Evolutionary conservation across 2,113 vertebrate species (phyloP).

Genomic region (Callopanchax toddi): DNA sequence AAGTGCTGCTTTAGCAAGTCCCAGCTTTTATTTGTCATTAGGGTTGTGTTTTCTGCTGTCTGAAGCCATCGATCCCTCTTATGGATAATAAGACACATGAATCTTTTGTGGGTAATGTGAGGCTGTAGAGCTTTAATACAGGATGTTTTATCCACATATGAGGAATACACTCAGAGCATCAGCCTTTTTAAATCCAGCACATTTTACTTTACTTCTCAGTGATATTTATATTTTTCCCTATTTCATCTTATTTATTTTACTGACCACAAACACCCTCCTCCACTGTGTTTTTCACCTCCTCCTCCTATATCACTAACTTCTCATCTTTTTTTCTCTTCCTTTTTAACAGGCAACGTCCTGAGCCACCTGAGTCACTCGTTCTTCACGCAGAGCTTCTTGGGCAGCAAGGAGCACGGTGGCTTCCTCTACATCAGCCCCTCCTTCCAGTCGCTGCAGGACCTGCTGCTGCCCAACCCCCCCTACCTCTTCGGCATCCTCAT

Average conservation of each 20-base stretch:
- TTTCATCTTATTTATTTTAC: background rate
- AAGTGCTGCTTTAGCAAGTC: slow-evolving; percentile 44
- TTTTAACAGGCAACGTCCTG: slow-evolving; percentile 87
- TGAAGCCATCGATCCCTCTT: slow-evolving; percentile 13
- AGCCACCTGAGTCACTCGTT: slow-evolving; percentile 96
- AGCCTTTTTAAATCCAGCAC: too few species aligned
- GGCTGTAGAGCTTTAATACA: slow-evolving; percentile 2
- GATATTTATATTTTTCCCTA: background rate
- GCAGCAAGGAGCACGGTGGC: slow-evolving; percentile 95
- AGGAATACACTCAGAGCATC: too few species aligned
- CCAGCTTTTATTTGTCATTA: slow-evolving; percentile 15
- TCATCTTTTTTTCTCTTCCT: slow-evolving; percentile 3
- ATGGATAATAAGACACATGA: slow-evolving; percentile 38
- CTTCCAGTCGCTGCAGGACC: slow-evolving; percentile 95
- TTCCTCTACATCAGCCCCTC: slow-evolving; percentile 94
- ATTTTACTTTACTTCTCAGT: too few species aligned
- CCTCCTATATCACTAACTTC: background rate
- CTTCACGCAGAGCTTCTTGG: slow-evolving; percentile 96
- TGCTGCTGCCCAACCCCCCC: slow-evolving; percentile 93
- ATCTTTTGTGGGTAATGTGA: slow-evolving; percentile 29
- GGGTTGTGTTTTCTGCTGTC: slow-evolving; percentile 19
- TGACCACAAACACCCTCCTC: too few species aligned
- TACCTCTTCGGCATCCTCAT: slow-evolving; percentile 96
- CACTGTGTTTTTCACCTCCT: background rate
- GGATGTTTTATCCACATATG: background rate